Evolutionary conservation across 2,888 invertebrate species (phyloP), one percentile per base, ranked within the genome.

Genomic region (Philhelius pedissequus): DNA sequence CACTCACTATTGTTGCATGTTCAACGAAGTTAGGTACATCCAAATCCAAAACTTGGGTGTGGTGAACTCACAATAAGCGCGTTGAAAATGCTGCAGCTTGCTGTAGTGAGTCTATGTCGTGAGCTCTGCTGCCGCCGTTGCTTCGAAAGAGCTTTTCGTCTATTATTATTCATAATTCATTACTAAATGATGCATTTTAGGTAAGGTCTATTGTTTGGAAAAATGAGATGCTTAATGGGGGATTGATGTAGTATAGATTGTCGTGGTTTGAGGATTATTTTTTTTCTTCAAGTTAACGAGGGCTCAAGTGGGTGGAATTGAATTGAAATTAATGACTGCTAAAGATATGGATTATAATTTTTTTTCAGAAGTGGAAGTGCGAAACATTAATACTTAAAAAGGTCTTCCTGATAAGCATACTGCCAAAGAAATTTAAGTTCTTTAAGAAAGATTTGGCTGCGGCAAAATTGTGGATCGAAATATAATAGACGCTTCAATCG

Each of bases 121-220:
- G 48, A 48, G 48, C 1, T 48, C 22, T 48, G 22, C 15, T 9
- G n/a, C 22, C 13, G 22, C 48, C 64, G 9, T 25, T 4, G 45
- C 40, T 32, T 56, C 20, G 8, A 13, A 40, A n/a, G 40, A 64
- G 50, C 74, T 69, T 54, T 48, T 20, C 9, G 52, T 75, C 40
- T 79, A 68, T 75, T 71, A 84, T 84, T 80, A 84, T 76, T 80
- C 84, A 84, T 80, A 84, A 84, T 79, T 84, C 84, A 84, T 80
- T 71, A 68, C 68, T 71, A 84, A 84, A 84, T 84, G 80, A 80
- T 84, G 84, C 71, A 84, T 84, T 84, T 80, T 68, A 62, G 84
- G 75, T 75, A 54, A 73, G 75, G 80, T 76, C 62, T 70, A 79
- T 78, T 79, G 74, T 79, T 70, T 64, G 48, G 11, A 64, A 9